phyloP scores from a whole-genome alignment of 2,797 vertebrate species.

The Cygnus olor region DNA sequence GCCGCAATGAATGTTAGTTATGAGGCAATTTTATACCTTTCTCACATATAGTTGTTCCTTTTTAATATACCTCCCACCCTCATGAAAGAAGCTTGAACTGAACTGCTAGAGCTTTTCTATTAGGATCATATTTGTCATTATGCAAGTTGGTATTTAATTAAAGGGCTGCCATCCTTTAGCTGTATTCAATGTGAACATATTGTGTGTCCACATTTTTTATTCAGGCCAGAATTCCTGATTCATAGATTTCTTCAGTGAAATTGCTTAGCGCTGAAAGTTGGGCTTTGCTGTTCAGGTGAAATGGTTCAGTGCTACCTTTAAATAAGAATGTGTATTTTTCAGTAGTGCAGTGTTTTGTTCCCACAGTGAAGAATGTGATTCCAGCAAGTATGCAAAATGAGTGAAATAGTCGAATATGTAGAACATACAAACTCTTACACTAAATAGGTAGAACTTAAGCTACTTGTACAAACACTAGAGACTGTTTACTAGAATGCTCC shows the following conservation, averaged over 20 bases:
- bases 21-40: constrained; percentile 37
- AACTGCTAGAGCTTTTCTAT: not conserved
- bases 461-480: not conserved
- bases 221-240: not conserved
- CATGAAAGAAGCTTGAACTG: not conserved
- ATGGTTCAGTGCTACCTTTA: not conserved
- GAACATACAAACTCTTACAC: not conserved
- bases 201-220: not conserved
- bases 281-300: not conserved
- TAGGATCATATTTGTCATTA: not conserved
- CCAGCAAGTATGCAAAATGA: not conserved
- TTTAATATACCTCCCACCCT: not conserved
- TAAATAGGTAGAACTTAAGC: constrained; percentile 7
- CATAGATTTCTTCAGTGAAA: constrained; percentile 32
- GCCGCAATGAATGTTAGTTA: not conserved
- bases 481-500: not conserved
- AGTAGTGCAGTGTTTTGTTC: constrained; percentile 8
- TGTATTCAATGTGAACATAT: not conserved
- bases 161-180: not conserved
- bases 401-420: constrained; percentile 9
- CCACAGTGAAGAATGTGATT: not conserved
- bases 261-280: not conserved
- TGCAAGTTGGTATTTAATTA: not conserved
- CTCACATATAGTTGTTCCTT: constrained; percentile 26
- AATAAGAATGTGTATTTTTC: constrained; percentile 10